phyloP scores from a whole-genome alignment of 2,797 vertebrate genomes.

The Oreochromis grahami region DNA sequence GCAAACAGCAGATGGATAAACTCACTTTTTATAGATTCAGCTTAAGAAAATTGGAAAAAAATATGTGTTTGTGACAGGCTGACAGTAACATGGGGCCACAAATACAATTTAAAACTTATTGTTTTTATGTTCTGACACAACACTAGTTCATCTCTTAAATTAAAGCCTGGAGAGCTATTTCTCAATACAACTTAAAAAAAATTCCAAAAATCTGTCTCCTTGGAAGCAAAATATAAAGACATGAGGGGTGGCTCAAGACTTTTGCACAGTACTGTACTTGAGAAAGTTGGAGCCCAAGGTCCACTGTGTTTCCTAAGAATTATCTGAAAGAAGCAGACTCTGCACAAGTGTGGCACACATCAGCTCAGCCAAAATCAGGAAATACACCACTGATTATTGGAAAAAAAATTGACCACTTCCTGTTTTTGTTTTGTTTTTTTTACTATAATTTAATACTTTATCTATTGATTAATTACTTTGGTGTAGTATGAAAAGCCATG shows the following conservation, averaged over 20 bases:
- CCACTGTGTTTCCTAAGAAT: background rate
- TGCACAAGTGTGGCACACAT: background rate
- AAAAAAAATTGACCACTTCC: background rate
- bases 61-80: background rate
- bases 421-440: background rate
- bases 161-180: background rate
- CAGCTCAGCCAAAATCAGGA: background rate
- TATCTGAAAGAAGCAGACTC: background rate
- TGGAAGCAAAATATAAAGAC: background rate
- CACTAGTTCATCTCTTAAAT: background rate
- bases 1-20: background rate
- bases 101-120: background rate
- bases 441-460: background rate
- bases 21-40: background rate
- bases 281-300: background rate
- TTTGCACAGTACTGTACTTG: background rate
- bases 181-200: background rate
- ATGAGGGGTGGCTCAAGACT: background rate
- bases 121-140: background rate
- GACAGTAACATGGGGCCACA: background rate
- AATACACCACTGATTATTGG: background rate
- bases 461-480: background rate
- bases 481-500: background rate
- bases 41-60: background rate
- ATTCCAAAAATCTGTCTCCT: background rate